A percentile compares a stretch with the other conserved stretches of the same genome.
phyloP scores from a whole-genome alignment of 2,113 vertebrate species.

The Sakesphorus luctuosus region DNA sequence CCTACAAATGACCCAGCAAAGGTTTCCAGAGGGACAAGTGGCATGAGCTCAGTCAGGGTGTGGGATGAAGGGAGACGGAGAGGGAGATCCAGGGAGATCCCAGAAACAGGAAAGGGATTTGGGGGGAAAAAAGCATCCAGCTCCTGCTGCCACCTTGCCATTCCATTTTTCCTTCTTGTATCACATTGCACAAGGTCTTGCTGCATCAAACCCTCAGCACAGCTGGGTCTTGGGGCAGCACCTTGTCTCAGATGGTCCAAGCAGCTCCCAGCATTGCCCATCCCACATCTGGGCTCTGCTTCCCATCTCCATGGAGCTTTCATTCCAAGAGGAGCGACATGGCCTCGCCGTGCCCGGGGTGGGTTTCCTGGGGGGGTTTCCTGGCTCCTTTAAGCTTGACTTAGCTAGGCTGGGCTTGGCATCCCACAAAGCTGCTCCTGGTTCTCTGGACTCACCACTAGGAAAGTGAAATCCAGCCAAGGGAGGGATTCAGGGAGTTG shows the following conservation, averaged over 20 bases:
- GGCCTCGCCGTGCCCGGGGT: background rate
- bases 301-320: rapidly evolving
- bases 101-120: background rate
- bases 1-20: rapidly evolving
- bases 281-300: background rate
- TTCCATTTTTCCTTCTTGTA: rapidly evolving
- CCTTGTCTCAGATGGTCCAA: background rate
- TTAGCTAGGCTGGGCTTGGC: background rate
- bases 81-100: too few relatives aligned
- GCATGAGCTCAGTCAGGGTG: background rate
- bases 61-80: background rate
- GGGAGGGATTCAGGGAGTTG: background rate
- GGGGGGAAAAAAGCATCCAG: background rate
- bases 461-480: background rate
- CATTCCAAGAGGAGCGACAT: background rate
- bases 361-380: background rate
- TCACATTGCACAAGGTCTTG: background rate
- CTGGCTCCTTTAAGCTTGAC: background rate
- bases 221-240: background rate
- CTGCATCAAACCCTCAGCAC: background rate
- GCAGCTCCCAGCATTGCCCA: background rate
- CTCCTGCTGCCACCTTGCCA: background rate
- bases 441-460: background rate
- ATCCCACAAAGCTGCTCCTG: background rate
- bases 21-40: background rate